Percentiles rank a stretch among this genome's conserved stretches.
Evolutionary conservation across 2,888 invertebrate species (phyloP).

Genomic region (Eristalis arbustorum): DNA sequence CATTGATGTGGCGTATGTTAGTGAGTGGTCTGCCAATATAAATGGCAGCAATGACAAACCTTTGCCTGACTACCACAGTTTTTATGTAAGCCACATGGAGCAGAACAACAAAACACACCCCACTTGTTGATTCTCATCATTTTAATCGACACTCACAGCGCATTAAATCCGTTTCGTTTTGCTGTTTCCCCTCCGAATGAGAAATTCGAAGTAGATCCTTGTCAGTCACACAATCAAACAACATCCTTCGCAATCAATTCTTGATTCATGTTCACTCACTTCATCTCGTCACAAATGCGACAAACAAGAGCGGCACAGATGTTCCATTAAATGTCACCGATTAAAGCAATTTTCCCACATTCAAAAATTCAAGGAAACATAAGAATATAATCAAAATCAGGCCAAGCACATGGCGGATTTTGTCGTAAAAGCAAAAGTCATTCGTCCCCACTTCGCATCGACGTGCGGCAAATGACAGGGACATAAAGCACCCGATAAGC

Average conservation of each 20-base stretch:
- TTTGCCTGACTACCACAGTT: too few species aligned
- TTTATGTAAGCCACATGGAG: too few species aligned
- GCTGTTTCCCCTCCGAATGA: too few species aligned
- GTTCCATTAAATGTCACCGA: neutral
- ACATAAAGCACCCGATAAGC: neutral
- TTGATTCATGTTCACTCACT: too few species aligned
- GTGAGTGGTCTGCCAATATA: too few species aligned
- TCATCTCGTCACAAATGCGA: neutral
- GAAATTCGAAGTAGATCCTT: too few species aligned
- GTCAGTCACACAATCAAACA: too few species aligned
- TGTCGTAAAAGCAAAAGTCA: neutral
- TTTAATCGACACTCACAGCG: neutral
- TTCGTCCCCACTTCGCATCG: neutral
- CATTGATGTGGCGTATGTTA: too few species aligned
- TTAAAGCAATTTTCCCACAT: neutral
- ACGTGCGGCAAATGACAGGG: neutral
- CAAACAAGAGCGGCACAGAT: neutral
- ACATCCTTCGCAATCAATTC: too few species aligned
- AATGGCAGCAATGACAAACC: too few species aligned
- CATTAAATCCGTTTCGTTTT: too few species aligned
- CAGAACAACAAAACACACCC: neutral
- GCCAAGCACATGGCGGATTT: neutral
- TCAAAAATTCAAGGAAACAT: neutral
- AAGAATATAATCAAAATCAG: neutral
- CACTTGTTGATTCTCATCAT: neutral